Percentiles rank a stretch among this genome's conserved stretches.
phyloP scores from a whole-genome alignment of 2,888 invertebrate species.

The Acronicta aceris region DNA sequence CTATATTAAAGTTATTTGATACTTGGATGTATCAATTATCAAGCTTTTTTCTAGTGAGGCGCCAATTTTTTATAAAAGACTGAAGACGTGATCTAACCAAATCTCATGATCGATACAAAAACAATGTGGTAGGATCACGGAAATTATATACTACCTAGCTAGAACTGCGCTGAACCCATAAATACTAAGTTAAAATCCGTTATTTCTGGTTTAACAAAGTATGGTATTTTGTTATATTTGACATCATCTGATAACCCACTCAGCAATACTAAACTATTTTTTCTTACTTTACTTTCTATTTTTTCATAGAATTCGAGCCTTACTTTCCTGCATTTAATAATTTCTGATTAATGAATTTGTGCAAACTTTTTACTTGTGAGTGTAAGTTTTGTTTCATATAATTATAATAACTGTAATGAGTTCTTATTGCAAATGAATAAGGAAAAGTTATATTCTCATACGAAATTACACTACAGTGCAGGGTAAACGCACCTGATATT shows the following conservation, averaged over 20 bases:
- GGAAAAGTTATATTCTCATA: not conserved
- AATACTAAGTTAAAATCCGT: not conserved
- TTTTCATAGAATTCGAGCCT: constrained; percentile 3
- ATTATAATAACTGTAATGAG: not conserved
- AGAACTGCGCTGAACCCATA: constrained; percentile 18
- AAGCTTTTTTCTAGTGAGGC: constrained; percentile 72
- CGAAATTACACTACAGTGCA: too few relatives aligned
- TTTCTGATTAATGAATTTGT: constrained; percentile 17
- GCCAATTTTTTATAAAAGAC: constrained; percentile 72
- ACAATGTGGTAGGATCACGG: constrained; percentile 45
- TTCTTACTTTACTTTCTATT: constrained; percentile 28
- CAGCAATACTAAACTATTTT: constrained; percentile 10
- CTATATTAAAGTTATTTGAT: constrained; percentile 68
- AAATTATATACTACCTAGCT: constrained; percentile 27
- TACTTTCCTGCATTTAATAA: constrained; percentile 11
- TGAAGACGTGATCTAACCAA: constrained; percentile 47
- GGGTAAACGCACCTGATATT: not conserved
- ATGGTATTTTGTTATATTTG: not conserved
- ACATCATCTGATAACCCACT: not conserved
- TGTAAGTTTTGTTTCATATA: too few relatives aligned
- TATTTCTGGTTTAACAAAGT: not conserved
- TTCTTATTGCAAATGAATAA: not conserved
- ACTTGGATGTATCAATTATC: constrained; percentile 72
- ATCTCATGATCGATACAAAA: constrained; percentile 53
- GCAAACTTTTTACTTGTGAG: too few relatives aligned